Base-by-base conservation (phyloP, 2,113 vertebrate genomes). In the Cromileptes altivelis region DNA sequence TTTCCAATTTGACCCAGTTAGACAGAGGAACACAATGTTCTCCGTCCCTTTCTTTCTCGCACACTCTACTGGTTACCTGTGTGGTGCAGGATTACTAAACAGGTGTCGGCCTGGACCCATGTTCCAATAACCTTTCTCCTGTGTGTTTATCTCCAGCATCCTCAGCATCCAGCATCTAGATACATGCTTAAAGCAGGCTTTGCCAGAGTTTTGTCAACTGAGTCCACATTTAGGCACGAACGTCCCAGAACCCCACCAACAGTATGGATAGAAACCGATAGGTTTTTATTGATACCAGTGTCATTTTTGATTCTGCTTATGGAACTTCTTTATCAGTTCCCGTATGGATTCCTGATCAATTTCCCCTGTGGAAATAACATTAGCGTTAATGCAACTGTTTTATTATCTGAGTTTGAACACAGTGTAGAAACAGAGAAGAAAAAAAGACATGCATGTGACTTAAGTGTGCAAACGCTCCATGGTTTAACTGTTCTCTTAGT, bases 81-180 rank as follows among this genome's bases (percentile, higher is more conserved):
- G 75, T 53, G 74, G 64, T 80, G 73, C 60, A 74, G 73, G 70
- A 79, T 69, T 65, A 47, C 56, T 33, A 18, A 71, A 85, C 42
- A 72, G 21, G 21, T 23, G 30, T 57, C 5, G 0, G 27, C 45
- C 33, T 68, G 69, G 71, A 76, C 67, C 6, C 14, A 19, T 70
- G 6, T 37, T 37, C 18, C 27, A 37, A n/a, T 21, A 37, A 37
- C 4, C 4, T 78, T 3, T 73, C 23, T 21, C 63, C 27, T 57
- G 56, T 79, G 30, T 77, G 45, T 77, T 37, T 71, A 42, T 73
- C 40, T 57, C 14, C 15, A 75, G 62, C 25, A 30, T 60, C 61
- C 30, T 73, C 27, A 30, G 40, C 40, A 72, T 72, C 21, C 58
- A 75, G 49, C 56, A 53, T 79, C 19, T 17, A 47, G 10, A 65